phyloP scores from a whole-genome alignment of 2,797 vertebrate genomes.

The Sebastes nivosus region DNA sequence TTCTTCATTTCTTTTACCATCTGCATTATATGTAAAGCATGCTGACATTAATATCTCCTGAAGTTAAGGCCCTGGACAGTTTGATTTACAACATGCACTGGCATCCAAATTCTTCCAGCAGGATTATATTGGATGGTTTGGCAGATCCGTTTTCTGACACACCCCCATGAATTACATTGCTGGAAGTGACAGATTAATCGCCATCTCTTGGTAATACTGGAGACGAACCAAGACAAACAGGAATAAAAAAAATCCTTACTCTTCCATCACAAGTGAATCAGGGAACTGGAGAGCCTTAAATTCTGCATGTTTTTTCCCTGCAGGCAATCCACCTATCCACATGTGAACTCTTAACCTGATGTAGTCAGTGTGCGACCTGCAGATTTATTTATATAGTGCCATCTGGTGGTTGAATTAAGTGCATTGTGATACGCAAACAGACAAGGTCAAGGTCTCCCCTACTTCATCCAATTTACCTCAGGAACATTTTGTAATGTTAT shows the following conservation, averaged over 20 bases:
- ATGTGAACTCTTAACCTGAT: background rate
- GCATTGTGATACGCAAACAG: background rate
- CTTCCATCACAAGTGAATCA: background rate
- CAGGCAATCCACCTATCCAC: background rate
- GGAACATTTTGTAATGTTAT: constrained; percentile 22
- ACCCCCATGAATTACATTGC: constrained; percentile 34
- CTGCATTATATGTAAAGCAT: constrained; percentile 52
- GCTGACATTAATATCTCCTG: constrained; percentile 61
- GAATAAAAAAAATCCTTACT: constrained; percentile 5
- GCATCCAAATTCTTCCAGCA: constrained; percentile 43
- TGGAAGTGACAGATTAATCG: constrained; percentile 55
- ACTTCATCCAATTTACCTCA: constrained; percentile 9
- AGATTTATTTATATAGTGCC: background rate
- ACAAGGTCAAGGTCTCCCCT: constrained; percentile 13
- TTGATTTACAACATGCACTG: constrained; percentile 61
- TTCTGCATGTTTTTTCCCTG: background rate
- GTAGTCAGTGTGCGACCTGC: background rate
- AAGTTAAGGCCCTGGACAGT: constrained; percentile 52
- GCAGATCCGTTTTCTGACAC: constrained; percentile 52
- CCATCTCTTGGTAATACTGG: constrained; percentile 5
- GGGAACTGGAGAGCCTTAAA: background rate
- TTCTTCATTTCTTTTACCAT: constrained; percentile 21
- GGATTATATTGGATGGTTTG: constrained; percentile 25
- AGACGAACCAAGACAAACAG: constrained; percentile 18
- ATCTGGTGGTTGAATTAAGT: background rate